Evolutionary conservation across 2,888 invertebrate species (phyloP), one percentile per base, ranked within the genome.

Genomic region (Ornithoptera alexandrae): DNA sequence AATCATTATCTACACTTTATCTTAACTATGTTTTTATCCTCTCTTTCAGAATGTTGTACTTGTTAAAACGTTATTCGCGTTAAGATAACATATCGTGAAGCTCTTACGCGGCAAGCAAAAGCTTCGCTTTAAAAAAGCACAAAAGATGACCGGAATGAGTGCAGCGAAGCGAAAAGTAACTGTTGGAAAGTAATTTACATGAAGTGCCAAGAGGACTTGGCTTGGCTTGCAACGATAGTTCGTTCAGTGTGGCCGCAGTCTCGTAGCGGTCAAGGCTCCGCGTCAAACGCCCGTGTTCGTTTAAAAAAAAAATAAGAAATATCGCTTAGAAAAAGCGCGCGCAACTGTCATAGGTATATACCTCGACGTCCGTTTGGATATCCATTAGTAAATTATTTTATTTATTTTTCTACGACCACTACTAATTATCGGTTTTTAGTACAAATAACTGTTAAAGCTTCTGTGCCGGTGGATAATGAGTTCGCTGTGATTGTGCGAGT

Each of bases 111-210:
- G 62, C 66, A 63, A 66, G 36, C 59, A 46, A 62, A 74, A 67
- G 67, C 70, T 60, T 67, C 39, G 72, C 69, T 70, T 73, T 63
- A 68, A 72, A 73, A 71, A 74, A 74, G 69, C 74, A 70, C 64
- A 78, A 77, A 78, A 84, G 77, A 76, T 82, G 84, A 83, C 86
- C 87, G 87, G 88, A 90, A 89, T 89, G 86, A 84, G 85, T 89
- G 90, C 89, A 90, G 78, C 85, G 86, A 80, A 87, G 90, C 90
- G 88, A 90, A 89, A 89, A 89, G 81, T 90, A 89, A 90, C 90
- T 86, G 92, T 91, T 85, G 88, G 90, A 89, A 90, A 89, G 89
- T 88, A 85, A 87, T 87, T 86, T 87, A 85, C 87, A 85, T 85
- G 75, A 80, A 75, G 79, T 79, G 81, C 76, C 77, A 79, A 82